Conservation (phyloP, 37 sponge, comb jelly and placozoan genomes). For the Hexactinellida sp. region DNA sequence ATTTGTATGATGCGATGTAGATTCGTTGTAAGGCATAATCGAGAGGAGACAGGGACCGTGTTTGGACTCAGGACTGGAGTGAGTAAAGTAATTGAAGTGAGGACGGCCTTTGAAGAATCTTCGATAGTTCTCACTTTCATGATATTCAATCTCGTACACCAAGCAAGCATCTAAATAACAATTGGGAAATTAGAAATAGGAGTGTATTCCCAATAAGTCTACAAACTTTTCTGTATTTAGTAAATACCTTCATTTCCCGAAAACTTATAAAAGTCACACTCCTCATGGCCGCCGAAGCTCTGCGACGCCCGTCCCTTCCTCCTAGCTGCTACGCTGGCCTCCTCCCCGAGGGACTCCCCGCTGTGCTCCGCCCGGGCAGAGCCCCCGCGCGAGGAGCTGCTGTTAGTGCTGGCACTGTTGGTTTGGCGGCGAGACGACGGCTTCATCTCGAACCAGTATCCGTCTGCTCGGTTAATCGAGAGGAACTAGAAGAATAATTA, state of each 20-base stretch:
- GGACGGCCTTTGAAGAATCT: conserved; percentile 13
- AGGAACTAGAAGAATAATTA: neutral
- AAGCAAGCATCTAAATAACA: neutral
- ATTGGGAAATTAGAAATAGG: too few relatives aligned
- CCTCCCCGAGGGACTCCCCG: neutral
- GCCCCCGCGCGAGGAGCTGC: neutral
- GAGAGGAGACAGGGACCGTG: conserved; percentile 9
- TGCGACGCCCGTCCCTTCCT: neutral
- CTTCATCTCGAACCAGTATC: conserved; percentile 7
- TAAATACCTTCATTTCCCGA: neutral
- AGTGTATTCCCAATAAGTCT: neutral
- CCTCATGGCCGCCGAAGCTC: neutral
- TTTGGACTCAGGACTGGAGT: neutral
- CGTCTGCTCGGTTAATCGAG: neutral
- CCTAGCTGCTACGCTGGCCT: neutral
- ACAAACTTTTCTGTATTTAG: neutral
- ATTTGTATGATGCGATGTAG: neutral
- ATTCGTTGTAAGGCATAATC: neutral
- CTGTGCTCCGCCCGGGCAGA: neutral
- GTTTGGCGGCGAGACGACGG: neutral
- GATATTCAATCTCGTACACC: conserved; percentile 1
- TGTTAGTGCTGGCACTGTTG: neutral
- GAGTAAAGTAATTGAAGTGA: conserved; percentile 7
- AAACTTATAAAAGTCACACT: neutral
- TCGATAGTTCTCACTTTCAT: conserved; percentile 17